A percentile compares a stretch with the other conserved stretches of the same genome.
phyloP scores from a whole-genome alignment of 2,113 vertebrate genomes.

The Sylvietta virens region DNA sequence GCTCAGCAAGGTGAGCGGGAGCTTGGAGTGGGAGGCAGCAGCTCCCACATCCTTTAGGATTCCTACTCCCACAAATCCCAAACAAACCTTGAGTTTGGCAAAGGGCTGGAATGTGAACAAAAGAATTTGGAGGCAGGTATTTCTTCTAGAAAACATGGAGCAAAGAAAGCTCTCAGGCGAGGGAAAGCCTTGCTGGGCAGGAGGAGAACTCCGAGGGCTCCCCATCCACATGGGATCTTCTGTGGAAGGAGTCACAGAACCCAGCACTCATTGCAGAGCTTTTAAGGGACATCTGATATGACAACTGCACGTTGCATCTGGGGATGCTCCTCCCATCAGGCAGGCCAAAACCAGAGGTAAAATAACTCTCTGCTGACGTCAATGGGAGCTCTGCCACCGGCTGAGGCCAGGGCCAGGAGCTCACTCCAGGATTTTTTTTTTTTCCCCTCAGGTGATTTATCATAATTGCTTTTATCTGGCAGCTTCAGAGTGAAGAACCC shows the following conservation, averaged over 20 bases:
- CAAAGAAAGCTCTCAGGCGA: background rate
- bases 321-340: background rate
- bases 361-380: background rate
- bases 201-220: background rate
- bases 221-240: background rate
- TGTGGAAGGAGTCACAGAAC: background rate
- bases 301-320: background rate
- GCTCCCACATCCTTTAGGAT: background rate
- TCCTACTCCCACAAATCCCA: background rate
- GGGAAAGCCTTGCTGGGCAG: accelerated
- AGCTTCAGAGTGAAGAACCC: background rate
- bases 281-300: background rate
- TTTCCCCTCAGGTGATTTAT: background rate
- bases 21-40: background rate
- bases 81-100: background rate
- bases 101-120: background rate
- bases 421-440: background rate
- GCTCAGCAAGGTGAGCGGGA: accelerated
- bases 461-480: background rate
- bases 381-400: slow-evolving; percentile 17
- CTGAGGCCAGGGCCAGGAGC: background rate
- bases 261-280: background rate
- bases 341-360: background rate
- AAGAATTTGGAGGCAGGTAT: background rate
- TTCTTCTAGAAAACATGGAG: background rate